Evolutionary conservation across 2,797 vertebrate genomes (phyloP), one percentile per base, ranked within the genome.

Genomic region (Gymnothorax reevesii): DNA sequence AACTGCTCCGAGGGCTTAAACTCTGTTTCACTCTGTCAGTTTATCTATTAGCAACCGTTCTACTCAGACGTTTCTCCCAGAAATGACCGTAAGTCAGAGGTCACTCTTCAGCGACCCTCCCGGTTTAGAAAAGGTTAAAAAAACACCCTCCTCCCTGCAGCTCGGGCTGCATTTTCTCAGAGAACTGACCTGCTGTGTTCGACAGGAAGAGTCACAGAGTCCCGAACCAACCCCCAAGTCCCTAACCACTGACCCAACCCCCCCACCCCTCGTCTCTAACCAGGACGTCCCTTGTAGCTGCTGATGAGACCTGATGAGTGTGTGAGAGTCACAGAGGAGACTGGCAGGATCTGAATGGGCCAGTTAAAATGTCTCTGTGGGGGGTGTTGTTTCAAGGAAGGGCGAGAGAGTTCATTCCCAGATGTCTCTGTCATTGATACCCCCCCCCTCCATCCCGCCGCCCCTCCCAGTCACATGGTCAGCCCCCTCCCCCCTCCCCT

Each of bases 371-470:
- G 87, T 86, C 86, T 87, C 87, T 62, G 20, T 84, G 77, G 73
- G 75, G 77, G 83, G 75, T 22, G 86, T 71, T 84, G 84, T 87
- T 66, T 92, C 83, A 82, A 89, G 27, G 54, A 0, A 54, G 85
- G 93, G 90, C 90, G 86, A 94, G 85, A 91, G 85, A 91, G 93
- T 90, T 94, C 92, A 92, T 7, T 13, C 52, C 33, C 13, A 20
- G 83, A 90, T 91, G 90, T 90, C 91, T 90, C 88, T 84, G 77
- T 87, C 89, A 94, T 93, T 82, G 90, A 92, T 94, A 92, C 93
- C 92, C 89, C 89, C 92, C 92, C 92, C 90, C 90, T 82, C 93
- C 92, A 93, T 25, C 69, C 42, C 66, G 7, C 42, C 17, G n/a
- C 33, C 62, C 27, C 83, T 9, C 10, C 33, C 13, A n/a, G n/a